Percentiles rank a stretch among this genome's conserved stretches.
Conservation (phyloP, 2,113 vertebrate species). For the Nanorana parkeri region DNA sequence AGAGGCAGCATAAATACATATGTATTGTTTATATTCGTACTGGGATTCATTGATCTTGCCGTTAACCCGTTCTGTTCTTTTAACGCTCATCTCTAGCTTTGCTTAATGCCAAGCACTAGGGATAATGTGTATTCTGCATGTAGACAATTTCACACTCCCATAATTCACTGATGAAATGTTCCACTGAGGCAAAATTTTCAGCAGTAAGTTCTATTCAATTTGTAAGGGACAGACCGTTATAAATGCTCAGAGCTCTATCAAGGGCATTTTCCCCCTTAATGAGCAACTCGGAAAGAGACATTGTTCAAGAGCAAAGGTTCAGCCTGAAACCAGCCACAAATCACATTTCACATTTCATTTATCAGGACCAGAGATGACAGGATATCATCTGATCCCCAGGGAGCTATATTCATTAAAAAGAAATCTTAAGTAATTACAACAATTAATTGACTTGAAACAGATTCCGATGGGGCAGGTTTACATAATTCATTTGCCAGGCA, state of each 20-base stretch:
- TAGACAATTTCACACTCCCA: constrained; percentile 29
- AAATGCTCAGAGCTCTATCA: constrained; percentile 66
- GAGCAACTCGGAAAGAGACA: constrained; percentile 67
- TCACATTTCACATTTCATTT: constrained; percentile 88
- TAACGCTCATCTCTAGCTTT: constrained; percentile 4
- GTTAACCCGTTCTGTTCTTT: constrained; percentile 22
- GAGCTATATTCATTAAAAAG: constrained; percentile 89
- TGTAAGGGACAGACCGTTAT: constrained; percentile 49
- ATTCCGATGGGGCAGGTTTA: constrained; percentile 85
- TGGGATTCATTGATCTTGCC: neutral
- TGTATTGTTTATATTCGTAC: neutral
- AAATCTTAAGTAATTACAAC: constrained; percentile 93
- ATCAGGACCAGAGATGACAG: constrained; percentile 85
- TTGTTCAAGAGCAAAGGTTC: constrained; percentile 73
- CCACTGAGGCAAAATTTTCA: constrained; percentile 25
- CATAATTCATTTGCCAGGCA: constrained; percentile 89
- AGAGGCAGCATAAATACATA: neutral
- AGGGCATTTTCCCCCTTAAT: constrained; percentile 74
- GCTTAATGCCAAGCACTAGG: neutral
- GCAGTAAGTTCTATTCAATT: constrained; percentile 24
- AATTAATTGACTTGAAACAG: constrained; percentile 90
- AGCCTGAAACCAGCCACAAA: constrained; percentile 78
- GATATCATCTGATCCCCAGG: constrained; percentile 82
- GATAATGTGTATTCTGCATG: constrained; percentile 22
- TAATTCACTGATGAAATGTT: constrained; percentile 38